Base-by-base conservation (phyloP, 2,797 vertebrate species). In the Arrhamphus sclerolepis region DNA sequence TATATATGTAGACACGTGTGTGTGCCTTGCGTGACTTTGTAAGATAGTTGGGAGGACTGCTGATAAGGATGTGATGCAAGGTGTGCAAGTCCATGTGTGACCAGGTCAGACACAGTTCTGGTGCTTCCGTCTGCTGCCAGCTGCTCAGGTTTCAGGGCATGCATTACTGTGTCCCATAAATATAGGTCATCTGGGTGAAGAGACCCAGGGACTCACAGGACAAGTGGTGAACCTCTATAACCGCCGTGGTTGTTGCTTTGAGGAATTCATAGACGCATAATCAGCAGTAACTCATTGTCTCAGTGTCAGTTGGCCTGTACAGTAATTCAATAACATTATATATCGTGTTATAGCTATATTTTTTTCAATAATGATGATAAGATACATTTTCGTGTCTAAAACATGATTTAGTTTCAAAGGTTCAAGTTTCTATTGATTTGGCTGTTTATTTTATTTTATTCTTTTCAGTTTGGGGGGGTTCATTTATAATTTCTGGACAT, bases 181-280 rank as follows among this genome's bases (percentile, higher is more conserved):
- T 91, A 66, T 89, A 89, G 89, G 89, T 91, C 89, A 92, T 81
- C 75, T 85, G 80, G 80, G 84, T 62, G 77, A 86, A 55, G 72
- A 66, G 48, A 75, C 58, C 57, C 62, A n/a, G 64, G 75, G 66
- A 66, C 75, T 52, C 62, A 58, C 29, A 29, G 80, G 57, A 19
- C 65, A 66, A 53, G 47, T 40, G 1, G 28, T 62, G 66, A 50
- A 77, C 66, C 79, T 74, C 64, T 82, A 62, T 63, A 34, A 34
- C 46, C 21, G 29, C 58, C 70, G 46, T 41, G 62, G 19, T 46
- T 46, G 34, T 48, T 44, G 19, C 42, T 50, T 56, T 28, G 39
- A 56, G 29, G 29, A 77, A 53, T 34, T 41, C 13, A 34, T 10
- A 34, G 13, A 34, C 13, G 10, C 31, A 34, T 13, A 10, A 34